These are phyloP conservation scores for Muntiacus muntjak DNA, from an alignment of 2,113 vertebrate genomes.

Conservation along the genomic window DNA sequence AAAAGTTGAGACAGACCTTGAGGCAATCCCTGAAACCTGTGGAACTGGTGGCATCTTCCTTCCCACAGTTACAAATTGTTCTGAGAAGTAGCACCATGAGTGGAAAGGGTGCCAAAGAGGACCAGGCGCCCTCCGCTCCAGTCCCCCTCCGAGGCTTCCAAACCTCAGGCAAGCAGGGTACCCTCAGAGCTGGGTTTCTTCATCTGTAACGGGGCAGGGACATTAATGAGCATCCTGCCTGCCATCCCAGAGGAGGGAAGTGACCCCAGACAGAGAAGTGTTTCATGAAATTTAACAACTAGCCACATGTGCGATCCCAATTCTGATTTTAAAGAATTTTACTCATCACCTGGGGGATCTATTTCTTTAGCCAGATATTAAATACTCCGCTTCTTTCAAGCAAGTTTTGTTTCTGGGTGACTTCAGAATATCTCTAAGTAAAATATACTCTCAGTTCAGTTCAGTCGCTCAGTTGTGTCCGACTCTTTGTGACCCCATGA, in stretches of 20 bases:
- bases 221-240: too few species aligned
- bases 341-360: neutral
- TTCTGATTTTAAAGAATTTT: neutral
- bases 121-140: neutral
- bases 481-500: too few species aligned
- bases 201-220: neutral
- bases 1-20: neutral
- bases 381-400: neutral
- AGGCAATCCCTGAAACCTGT: neutral
- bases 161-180: neutral
- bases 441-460: neutral
- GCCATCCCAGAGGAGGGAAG: neutral
- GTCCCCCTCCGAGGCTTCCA: neutral
- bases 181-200: neutral
- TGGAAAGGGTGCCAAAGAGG: neutral
- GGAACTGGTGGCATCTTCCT: neutral
- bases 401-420: neutral
- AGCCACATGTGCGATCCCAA: neutral
- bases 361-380: neutral
- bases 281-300: neutral
- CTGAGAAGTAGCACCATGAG: neutral
- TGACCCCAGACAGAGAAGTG: neutral
- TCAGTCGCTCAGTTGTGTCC: too few species aligned
- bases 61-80: neutral
- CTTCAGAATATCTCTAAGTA: neutral